Conservation (phyloP, 2,797 vertebrate genomes). For the Florisuga fusca region DNA sequence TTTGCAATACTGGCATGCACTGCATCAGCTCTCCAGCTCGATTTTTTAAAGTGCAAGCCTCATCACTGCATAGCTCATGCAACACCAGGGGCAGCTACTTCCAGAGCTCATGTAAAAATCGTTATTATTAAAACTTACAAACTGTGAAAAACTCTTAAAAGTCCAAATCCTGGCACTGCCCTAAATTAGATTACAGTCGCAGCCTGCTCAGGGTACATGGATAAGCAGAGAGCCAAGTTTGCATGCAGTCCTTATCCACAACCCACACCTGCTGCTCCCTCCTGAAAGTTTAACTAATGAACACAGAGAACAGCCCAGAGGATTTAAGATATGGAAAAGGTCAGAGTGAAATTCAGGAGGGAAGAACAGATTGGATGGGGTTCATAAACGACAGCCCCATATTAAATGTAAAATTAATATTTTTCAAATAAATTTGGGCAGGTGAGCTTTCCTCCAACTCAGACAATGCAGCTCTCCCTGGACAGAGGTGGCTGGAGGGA, state of each 20-base stretch:
- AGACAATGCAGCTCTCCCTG: constrained; percentile 1
- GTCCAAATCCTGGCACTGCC: constrained; percentile 38
- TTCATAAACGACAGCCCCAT: constrained; percentile 30
- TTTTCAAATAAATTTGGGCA: constrained; percentile 31
- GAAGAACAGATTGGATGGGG: background rate
- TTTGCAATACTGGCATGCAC: background rate
- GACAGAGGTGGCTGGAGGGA: background rate
- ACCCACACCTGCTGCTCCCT: constrained; percentile 59
- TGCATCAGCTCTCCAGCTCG: background rate
- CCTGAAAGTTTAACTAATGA: background rate
- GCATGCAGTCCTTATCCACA: constrained; percentile 29
- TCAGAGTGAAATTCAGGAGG: background rate
- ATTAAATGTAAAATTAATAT: constrained; percentile 45
- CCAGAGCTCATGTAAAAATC: constrained; percentile 17
- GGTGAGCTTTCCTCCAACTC: constrained; percentile 4
- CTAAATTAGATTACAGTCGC: constrained; percentile 26
- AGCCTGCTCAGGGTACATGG: constrained; percentile 4
- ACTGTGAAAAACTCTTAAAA: constrained; percentile 39
- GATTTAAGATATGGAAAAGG: constrained; percentile 20
- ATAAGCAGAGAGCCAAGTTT: background rate
- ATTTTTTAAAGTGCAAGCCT: background rate
- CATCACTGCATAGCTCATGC: background rate
- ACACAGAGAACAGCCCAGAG: background rate
- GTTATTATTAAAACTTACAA: constrained; percentile 55
- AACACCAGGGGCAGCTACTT: background rate